A percentile compares a stretch with the other conserved stretches of the same genome.
These are phyloP conservation scores for Centroberyx gerrardi DNA, from an alignment of 2,797 vertebrate genomes.

Conservation along the genomic window DNA sequence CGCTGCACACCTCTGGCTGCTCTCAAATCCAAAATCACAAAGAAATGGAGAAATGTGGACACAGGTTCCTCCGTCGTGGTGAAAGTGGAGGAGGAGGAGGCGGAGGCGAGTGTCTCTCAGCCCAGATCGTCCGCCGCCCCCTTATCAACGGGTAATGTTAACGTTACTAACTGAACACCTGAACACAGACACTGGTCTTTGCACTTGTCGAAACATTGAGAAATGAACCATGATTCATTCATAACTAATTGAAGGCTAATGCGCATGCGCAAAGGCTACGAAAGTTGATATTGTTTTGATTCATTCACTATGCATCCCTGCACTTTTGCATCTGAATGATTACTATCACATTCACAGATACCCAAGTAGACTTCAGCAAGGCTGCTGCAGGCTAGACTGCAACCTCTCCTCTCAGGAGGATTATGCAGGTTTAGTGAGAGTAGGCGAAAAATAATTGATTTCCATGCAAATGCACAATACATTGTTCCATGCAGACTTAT, in stretches of 20 bases:
- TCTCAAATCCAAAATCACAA: slow-evolving; percentile 61
- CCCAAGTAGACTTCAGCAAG: no score
- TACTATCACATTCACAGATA: background rate
- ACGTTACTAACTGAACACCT: background rate
- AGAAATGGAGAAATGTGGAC: slow-evolving; percentile 9
- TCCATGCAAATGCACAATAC: no score
- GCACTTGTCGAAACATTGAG: no score
- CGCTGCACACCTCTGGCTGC: slow-evolving; percentile 23
- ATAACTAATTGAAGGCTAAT: background rate
- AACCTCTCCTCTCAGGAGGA: no score
- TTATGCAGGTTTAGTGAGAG: no score
- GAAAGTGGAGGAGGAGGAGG: slow-evolving; percentile 78
- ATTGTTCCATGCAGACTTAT: background rate
- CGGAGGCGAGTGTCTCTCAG: slow-evolving; percentile 62
- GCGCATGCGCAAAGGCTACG: background rate
- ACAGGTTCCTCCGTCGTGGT: slow-evolving; percentile 51
- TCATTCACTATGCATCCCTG: background rate
- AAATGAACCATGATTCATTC: background rate
- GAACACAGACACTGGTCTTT: background rate
- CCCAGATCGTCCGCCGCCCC: slow-evolving; percentile 30
- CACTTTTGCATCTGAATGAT: background rate
- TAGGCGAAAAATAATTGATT: no score
- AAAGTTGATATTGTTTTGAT: background rate
- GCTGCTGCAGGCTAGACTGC: background rate
- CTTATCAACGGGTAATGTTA: slow-evolving; percentile 48